Percentiles rank a stretch among this genome's conserved stretches.
These are phyloP conservation scores for Pantherophis alleghaniensis DNA, from an alignment of 2,797 vertebrate species.

Conservation along the genomic window DNA sequence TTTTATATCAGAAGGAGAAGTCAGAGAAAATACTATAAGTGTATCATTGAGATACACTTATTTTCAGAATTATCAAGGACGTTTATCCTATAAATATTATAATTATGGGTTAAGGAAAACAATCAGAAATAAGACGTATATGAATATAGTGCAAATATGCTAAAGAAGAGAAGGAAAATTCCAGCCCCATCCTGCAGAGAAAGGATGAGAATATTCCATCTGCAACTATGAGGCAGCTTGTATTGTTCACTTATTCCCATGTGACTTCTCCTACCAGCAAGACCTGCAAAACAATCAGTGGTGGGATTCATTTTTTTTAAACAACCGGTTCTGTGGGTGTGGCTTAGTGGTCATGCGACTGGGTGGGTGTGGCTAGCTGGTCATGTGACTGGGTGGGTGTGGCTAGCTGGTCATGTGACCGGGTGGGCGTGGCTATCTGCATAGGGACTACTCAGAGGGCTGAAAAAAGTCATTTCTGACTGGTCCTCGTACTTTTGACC, in stretches of 20 bases:
- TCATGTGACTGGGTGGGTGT: no score
- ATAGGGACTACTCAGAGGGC: no score
- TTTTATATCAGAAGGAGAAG: not conserved
- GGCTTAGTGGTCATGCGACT: no score
- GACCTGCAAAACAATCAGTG: not conserved
- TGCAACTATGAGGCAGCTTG: not conserved
- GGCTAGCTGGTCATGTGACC: no score
- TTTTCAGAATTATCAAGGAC: not conserved
- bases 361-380: no score
- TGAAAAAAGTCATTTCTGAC: no score
- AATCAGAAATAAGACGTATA: not conserved
- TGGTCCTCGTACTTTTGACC: no score
- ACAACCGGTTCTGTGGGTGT: no score
- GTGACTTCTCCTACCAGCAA: not conserved
- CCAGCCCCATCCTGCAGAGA: not conserved
- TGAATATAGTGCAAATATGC: not conserved
- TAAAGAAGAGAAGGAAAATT: not conserved
- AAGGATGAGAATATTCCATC: not conserved
- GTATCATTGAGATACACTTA: not conserved
- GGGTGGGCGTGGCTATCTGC: no score
- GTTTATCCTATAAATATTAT: not conserved
- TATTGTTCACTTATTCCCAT: not conserved
- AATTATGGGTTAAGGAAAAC: no score
- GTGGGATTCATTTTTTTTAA: no score
- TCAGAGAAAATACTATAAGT: not conserved